Conservation (phyloP, 64 coral and sea anemone species). For the Catalaphyllia jardinei region DNA sequence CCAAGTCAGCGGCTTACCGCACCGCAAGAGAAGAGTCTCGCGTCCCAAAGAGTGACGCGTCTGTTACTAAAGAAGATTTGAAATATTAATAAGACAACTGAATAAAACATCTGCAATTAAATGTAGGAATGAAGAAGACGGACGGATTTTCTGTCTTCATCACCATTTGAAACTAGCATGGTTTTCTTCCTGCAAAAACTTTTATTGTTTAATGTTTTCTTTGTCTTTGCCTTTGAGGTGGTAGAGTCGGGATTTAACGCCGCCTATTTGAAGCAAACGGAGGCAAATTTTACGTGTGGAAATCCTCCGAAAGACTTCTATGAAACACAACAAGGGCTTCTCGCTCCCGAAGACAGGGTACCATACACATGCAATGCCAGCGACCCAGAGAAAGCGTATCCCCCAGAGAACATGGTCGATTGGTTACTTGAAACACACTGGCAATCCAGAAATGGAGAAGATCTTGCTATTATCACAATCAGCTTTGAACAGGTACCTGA, state of each 20-base stretch:
- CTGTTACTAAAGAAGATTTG: not conserved
- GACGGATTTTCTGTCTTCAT: not conserved
- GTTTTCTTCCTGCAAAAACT: not conserved
- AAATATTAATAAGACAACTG: constrained; percentile 7
- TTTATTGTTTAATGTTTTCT: not conserved
- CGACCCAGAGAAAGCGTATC: constrained; percentile 52
- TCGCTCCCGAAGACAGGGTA: not conserved
- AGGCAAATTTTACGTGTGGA: constrained; percentile 84
- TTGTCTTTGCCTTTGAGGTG: not conserved
- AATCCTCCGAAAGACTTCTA: constrained; percentile 78
- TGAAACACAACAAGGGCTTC: constrained; percentile 70
- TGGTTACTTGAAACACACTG: constrained; percentile 60
- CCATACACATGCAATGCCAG: constrained; percentile 62
- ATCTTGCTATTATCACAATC: constrained; percentile 71
- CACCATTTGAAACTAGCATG: not conserved
- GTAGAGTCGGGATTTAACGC: constrained; percentile 54
- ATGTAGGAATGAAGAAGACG: constrained; percentile 31
- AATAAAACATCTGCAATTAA: constrained; percentile 12
- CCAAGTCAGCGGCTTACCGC: constrained; percentile 10
- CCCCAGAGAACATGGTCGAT: constrained; percentile 63
- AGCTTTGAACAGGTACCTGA: constrained; percentile 71
- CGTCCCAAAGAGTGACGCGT: not conserved
- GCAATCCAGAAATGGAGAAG: constrained; percentile 64
- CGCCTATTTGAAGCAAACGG: constrained; percentile 20
- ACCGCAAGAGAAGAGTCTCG: not conserved